A percentile compares a stretch with the other conserved stretches of the same genome.
Evolutionary conservation across 2,797 vertebrate species (phyloP).

Genomic region (Ceryle rudis): DNA sequence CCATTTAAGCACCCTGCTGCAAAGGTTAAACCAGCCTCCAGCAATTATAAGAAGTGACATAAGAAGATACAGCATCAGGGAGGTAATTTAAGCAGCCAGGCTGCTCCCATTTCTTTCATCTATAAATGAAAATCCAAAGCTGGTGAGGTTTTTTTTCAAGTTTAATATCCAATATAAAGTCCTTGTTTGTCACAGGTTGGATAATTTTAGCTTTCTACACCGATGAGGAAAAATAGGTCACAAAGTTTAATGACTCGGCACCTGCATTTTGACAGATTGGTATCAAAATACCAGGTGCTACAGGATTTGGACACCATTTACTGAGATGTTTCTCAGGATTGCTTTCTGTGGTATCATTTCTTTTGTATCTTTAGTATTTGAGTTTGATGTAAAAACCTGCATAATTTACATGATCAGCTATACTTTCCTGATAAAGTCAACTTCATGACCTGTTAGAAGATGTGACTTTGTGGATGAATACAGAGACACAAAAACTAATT

Average conservation of each 20-base stretch:
- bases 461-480: not conserved
- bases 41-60: not conserved
- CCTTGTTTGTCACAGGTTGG: not conserved
- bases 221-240: not conserved
- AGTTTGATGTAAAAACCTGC: rapidly evolving
- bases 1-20: not conserved
- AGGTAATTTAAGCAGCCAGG: not conserved
- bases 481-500: not conserved
- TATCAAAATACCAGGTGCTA: not conserved
- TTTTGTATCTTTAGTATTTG: not conserved
- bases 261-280: not conserved
- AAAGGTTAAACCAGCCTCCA: not conserved
- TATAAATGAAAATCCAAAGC: not conserved
- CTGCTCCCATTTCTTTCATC: not conserved
- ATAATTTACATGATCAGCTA: not conserved
- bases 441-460: not conserved
- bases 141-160: not conserved
- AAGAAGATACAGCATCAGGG: not conserved
- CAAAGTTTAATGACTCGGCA: not conserved
- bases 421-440: not conserved
- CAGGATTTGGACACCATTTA: not conserved
- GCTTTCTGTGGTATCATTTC: not conserved
- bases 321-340: not conserved
- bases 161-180: not conserved
- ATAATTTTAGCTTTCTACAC: not conserved